Evolutionary conservation across 92 coral and sea anemone genomes (phyloP), one percentile per base, ranked within the genome.

Genomic region (Phenganax subtilis): DNA sequence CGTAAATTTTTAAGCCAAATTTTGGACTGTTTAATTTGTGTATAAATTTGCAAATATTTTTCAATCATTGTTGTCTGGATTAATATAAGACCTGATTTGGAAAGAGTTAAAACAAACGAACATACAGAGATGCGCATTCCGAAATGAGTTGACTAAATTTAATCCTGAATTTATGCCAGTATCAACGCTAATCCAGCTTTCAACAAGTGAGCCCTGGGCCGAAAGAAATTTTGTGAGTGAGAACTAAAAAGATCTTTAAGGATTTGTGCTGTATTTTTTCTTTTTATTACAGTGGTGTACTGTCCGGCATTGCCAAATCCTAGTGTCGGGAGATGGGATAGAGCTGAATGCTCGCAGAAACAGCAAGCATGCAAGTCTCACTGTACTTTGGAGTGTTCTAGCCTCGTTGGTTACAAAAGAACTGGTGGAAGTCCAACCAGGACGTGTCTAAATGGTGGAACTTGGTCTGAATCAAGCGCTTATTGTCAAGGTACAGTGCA

Each of bases 371-470:
- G 98, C 74, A 89, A 86, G 14, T 85, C 91, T 9, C 75, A 85
- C 44, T 94, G 98, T 83, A 87, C 87, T n/a, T 86, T 94, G 12
- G 86, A 85, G 11, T 94, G 98, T 86, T 80, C 87, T 76, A 83
- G 78, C 8, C 69, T 86, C 11, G 75, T 84, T 55, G 98, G 98
- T 17, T 94, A 80, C 75, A 82, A 84, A 11, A 78, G 91, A 54
- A 70, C 85, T 68, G 98, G 98, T 9, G 80, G 76, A 6, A 88
- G 91, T 37, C 81, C 60, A 73, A 81, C 82, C 9, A 83, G 93
- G 69, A 87, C 81, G 14, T 93, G 98, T 66, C 84, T 82, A 58
- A 88, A 86, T 11, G 90, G 80, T 56, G 94, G 98, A 67, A 89
- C 89, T 76, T 93, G 98, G 98, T 86, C 90, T 44, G 81, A 88